Conservation (phyloP, 2,113 vertebrate species). For the Osmerus eperlanus region DNA sequence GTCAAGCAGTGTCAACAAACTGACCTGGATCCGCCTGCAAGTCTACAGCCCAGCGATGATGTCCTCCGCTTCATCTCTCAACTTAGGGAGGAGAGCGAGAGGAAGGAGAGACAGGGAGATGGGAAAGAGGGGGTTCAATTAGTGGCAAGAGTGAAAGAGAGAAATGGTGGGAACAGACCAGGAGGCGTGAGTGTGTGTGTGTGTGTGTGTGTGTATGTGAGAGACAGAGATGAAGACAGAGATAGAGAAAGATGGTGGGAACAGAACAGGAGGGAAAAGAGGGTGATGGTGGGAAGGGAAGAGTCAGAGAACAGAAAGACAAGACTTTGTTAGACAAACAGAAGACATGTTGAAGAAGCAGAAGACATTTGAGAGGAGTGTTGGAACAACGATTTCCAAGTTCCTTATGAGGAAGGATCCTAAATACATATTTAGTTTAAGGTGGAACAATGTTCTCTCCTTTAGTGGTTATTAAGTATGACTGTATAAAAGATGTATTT, state of each 20-base stretch:
- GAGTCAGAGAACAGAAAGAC: constrained; percentile 1
- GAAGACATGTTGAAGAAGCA: background rate
- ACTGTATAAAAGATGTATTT: too few relatives aligned
- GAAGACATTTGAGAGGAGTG: too few relatives aligned
- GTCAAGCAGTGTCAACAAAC: constrained; percentile 50
- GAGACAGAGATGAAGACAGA: constrained; percentile 9
- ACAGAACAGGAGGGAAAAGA: background rate
- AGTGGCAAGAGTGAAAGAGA: background rate
- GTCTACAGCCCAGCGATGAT: constrained; percentile 47
- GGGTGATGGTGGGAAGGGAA: constrained; percentile 1
- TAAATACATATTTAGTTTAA: too few relatives aligned
- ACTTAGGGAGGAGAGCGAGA: constrained; percentile 20
- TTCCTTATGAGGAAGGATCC: too few relatives aligned
- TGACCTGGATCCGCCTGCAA: constrained; percentile 61
- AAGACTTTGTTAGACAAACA: background rate
- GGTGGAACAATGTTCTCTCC: too few relatives aligned
- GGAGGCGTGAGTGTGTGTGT: constrained; percentile 5
- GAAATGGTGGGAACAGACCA: background rate
- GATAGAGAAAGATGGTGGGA: constrained; percentile 18
- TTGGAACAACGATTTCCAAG: too few relatives aligned
- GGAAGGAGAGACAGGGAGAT: background rate
- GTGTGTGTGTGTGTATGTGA: constrained; percentile 6
- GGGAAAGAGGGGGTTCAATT: background rate
- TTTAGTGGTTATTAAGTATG: too few relatives aligned
- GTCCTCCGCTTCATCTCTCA: constrained; percentile 63